These are phyloP conservation scores for Hucho hucho DNA, from an alignment of 2,113 vertebrate species.

Conservation along the genomic window DNA sequence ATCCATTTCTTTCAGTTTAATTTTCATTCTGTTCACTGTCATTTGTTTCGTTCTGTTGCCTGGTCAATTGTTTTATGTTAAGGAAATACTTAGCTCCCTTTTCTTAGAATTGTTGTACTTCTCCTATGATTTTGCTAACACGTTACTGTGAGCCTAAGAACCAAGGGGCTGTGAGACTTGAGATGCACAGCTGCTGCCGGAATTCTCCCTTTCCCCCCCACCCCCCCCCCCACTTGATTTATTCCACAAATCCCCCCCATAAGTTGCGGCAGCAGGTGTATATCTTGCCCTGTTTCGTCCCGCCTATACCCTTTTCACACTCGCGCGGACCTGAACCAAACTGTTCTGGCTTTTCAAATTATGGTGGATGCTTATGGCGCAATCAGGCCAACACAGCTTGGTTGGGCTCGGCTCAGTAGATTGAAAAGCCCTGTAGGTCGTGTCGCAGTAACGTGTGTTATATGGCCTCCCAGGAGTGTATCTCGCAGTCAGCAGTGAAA, in stretches of 20 bases:
- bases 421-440: too few relatives aligned
- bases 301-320: conserved; percentile 48
- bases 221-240: conserved; percentile 1
- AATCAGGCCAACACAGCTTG: too few relatives aligned
- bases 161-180: conserved; percentile 46
- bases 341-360: neutral
- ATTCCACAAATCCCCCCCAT: conserved; percentile 18
- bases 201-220: conserved; percentile 8
- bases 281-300: conserved; percentile 56
- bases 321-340: conserved; percentile 58
- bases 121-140: conserved; percentile 57
- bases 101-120: too few relatives aligned
- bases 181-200: conserved; percentile 73
- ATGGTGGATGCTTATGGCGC: too few relatives aligned
- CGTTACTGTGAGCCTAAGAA: conserved; percentile 81
- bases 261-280: conserved; percentile 73
- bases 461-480: conserved; percentile 99
- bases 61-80: conserved; percentile 3
- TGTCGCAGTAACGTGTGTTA: conserved; percentile 79
- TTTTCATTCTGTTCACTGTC: conserved; percentile 42
- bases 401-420: too few relatives aligned
- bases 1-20: conserved; percentile 48
- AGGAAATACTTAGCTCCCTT: too few relatives aligned
- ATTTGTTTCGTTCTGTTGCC: conserved; percentile 17
- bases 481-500: conserved; percentile 99